Evolutionary conservation across 2,888 invertebrate species (phyloP).

Genomic region (Horisme vitalbata): DNA sequence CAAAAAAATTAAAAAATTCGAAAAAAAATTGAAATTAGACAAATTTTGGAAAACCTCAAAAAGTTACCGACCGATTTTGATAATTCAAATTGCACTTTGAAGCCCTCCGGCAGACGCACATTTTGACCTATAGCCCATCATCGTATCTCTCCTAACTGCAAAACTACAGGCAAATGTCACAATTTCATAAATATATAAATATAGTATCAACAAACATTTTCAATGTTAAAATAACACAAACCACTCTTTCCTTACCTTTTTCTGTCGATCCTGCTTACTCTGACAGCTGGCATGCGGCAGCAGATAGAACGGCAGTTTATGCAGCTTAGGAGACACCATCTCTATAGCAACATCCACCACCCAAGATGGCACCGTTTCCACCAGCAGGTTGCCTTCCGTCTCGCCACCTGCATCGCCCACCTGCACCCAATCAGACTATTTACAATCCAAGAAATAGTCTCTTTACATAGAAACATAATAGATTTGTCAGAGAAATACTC

Average conservation of each 20-base stretch:
- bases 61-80: too few species aligned
- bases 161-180: too few species aligned
- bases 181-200: too few species aligned
- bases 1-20: too few species aligned
- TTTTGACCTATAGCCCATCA: too few species aligned
- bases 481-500: too few species aligned
- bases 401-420: conserved; percentile 97
- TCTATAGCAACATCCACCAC: conserved; percentile 97
- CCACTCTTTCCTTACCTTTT: conserved; percentile 86
- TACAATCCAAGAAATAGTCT: not conserved
- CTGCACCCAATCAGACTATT: conserved; percentile 39
- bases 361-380: conserved; percentile 98
- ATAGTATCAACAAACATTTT: not conserved
- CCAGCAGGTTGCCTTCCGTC: conserved; percentile 94
- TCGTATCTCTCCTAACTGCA: too few species aligned
- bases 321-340: conserved; percentile 96
- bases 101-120: too few species aligned
- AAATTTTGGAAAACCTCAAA: too few species aligned
- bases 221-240: too few species aligned
- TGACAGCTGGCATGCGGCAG: conserved; percentile 94
- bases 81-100: too few species aligned
- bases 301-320: conserved; percentile 98
- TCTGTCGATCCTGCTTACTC: conserved; percentile 87
- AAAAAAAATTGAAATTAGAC: too few species aligned
- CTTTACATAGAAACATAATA: not conserved